Conservation (phyloP, 2,797 vertebrate genomes). For the Cynodonichthys magdalenae region DNA sequence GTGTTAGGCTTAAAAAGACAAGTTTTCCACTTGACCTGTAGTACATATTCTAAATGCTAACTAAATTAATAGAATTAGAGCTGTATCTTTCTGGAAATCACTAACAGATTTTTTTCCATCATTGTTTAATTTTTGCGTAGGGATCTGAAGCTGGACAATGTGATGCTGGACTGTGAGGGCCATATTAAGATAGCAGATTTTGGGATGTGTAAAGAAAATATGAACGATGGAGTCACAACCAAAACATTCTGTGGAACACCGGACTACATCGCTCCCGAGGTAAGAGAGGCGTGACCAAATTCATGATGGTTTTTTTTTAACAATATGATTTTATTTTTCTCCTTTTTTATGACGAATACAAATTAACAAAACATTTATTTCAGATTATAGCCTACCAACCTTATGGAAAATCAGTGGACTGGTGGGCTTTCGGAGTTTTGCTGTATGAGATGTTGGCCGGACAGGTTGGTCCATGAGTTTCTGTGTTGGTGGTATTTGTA, state of each 20-base stretch:
- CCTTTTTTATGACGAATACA: not conserved
- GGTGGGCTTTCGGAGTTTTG: slow-evolving; percentile 98
- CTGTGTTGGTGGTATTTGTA: no score
- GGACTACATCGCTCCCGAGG: slow-evolving; percentile 98
- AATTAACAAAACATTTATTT: slow-evolving; percentile 52
- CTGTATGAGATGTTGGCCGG: slow-evolving; percentile 98
- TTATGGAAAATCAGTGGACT: slow-evolving; percentile 96
- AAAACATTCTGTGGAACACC: slow-evolving; percentile 99
- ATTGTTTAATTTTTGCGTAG: slow-evolving; percentile 65
- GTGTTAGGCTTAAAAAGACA: no score
- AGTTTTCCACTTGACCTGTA: not conserved
- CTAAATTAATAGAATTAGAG: not conserved
- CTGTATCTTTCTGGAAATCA: not conserved
- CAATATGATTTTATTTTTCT: not conserved
- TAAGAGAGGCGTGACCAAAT: slow-evolving; percentile 10
- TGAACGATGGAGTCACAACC: slow-evolving; percentile 91
- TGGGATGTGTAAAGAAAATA: slow-evolving; percentile 98
- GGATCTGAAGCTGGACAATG: slow-evolving; percentile 97
- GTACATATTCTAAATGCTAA: not conserved
- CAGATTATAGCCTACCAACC: slow-evolving; percentile 99
- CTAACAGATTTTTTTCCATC: not conserved
- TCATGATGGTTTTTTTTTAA: not conserved
- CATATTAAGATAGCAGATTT: slow-evolving; percentile 99
- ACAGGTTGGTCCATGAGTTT: slow-evolving; percentile 82
- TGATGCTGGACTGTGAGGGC: slow-evolving; percentile 96